phyloP scores from a whole-genome alignment of 1,140 invertebrate species.

The Rhynchophorus ferrugineus region DNA sequence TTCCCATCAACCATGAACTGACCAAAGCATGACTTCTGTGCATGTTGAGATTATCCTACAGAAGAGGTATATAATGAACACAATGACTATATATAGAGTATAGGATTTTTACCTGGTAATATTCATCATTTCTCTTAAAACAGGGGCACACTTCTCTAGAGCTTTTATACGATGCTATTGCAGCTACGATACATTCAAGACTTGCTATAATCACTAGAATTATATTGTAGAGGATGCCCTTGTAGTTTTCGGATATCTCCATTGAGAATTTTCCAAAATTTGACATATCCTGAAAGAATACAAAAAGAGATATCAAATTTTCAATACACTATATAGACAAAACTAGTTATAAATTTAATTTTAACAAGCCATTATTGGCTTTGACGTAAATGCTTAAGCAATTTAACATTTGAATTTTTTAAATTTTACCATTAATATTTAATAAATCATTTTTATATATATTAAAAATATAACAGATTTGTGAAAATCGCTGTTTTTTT shows the following conservation, averaged over 20 bases:
- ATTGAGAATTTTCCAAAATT: constrained; percentile 14
- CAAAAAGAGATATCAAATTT: neutral
- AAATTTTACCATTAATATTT: too few relatives aligned
- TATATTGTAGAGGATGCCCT: constrained; percentile 38
- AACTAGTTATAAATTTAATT: too few relatives aligned
- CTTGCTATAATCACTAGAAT: constrained; percentile 47
- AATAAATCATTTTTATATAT: too few relatives aligned
- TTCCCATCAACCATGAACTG: constrained; percentile 47
- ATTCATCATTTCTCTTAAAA: constrained; percentile 41
- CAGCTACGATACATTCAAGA: constrained; percentile 46
- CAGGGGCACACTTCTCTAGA: constrained; percentile 50
- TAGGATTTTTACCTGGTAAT: constrained; percentile 20
- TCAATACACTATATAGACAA: neutral
- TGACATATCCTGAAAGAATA: constrained; percentile 9
- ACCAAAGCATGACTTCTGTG: constrained; percentile 46
- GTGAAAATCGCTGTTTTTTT: too few relatives aligned
- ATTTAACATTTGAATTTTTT: too few relatives aligned
- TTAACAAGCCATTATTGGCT: too few relatives aligned
- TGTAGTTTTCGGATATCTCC: constrained; percentile 17
- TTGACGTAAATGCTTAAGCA: too few relatives aligned
- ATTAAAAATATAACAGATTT: too few relatives aligned
- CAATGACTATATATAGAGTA: too few relatives aligned
- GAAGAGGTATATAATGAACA: too few relatives aligned
- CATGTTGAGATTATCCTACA: constrained; percentile 20
- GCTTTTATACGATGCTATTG: constrained; percentile 47